Conservation (phyloP, 1,140 invertebrate species). For the Conopomorpha cramerella region DNA sequence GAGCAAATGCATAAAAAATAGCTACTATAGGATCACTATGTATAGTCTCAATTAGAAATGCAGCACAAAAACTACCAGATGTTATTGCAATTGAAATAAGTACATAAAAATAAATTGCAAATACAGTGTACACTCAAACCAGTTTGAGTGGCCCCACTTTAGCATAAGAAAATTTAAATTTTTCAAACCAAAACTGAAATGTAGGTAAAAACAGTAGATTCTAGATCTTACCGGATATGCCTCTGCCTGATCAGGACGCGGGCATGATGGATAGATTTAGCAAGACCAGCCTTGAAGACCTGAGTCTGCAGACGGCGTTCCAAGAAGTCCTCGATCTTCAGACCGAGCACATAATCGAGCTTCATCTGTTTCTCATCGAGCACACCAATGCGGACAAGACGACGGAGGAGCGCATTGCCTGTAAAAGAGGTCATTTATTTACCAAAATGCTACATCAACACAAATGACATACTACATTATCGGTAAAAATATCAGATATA, state of each 20-base stretch:
- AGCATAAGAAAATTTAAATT: background rate
- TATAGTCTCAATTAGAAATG: constrained; percentile 10
- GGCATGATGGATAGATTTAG: constrained; percentile 99
- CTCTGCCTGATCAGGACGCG: constrained; percentile 97
- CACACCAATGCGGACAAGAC: constrained; percentile 97
- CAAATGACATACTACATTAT: background rate
- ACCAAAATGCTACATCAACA: background rate
- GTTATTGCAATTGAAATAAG: background rate
- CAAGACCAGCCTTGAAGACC: constrained; percentile 98
- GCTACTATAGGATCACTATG: constrained; percentile 7
- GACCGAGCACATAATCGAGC: constrained; percentile 99
- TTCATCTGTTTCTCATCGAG: constrained; percentile 98
- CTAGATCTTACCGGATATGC: constrained; percentile 88
- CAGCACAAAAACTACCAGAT: constrained; percentile 5
- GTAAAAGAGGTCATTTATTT: constrained; percentile 8
- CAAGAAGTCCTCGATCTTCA: constrained; percentile 99
- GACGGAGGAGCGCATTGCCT: constrained; percentile 97
- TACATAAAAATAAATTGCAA: background rate
- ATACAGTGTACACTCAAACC: background rate
- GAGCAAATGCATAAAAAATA: constrained; percentile 18
- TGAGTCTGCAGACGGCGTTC: constrained; percentile 98
- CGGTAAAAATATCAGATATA: constrained; percentile 4
- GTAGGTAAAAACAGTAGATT: background rate
- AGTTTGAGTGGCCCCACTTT: background rate
- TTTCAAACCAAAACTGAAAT: background rate